A percentile compares a stretch with the other conserved stretches of the same genome.
Conservation (phyloP, 2,113 vertebrate species). For the Cephalopholis sonnerati region DNA sequence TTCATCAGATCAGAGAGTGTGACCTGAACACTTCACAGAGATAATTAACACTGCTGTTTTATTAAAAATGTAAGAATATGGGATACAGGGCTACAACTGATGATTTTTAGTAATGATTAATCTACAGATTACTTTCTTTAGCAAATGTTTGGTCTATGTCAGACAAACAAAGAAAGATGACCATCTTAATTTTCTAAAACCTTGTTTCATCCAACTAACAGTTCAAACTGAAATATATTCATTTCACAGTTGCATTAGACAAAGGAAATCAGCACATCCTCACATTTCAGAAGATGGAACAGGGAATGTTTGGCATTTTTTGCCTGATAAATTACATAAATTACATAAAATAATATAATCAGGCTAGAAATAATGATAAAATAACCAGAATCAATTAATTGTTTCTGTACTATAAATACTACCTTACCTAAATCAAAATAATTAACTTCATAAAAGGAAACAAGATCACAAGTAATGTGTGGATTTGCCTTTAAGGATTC, state of each 20-base stretch:
- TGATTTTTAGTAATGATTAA: neutral
- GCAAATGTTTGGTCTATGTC: no score
- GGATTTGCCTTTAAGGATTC: neutral
- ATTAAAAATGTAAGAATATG: no score
- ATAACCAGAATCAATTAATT: neutral
- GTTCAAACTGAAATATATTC: neutral
- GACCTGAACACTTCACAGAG: neutral
- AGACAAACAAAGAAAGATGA: neutral
- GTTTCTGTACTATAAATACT: neutral
- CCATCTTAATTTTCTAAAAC: neutral
- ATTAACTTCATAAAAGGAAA: neutral
- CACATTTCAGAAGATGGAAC: neutral
- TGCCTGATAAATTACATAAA: neutral
- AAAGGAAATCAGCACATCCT: neutral
- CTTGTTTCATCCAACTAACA: neutral
- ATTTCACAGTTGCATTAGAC: neutral
- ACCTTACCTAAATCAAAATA: neutral
- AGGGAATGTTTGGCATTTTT: neutral
- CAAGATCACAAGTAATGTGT: neutral
- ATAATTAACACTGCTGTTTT: neutral
- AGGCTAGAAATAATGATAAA: neutral
- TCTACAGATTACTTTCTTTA: neutral
- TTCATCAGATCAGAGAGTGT: neutral
- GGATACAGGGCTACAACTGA: neutral
- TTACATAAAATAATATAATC: neutral